Evolutionary conservation across 2,113 vertebrate genomes (phyloP).

Genomic region (Silurus glanis): DNA sequence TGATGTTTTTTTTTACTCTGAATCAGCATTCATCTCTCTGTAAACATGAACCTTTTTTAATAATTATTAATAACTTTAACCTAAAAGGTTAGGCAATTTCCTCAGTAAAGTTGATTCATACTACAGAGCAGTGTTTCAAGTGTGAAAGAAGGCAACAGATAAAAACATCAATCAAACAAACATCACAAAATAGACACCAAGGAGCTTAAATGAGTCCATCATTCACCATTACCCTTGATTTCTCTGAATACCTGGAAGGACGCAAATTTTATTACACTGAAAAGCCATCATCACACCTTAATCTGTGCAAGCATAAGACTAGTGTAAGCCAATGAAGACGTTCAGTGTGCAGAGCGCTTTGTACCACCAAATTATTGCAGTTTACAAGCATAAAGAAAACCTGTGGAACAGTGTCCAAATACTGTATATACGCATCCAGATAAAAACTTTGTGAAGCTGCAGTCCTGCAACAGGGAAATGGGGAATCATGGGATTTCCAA

Average conservation of each 20-base stretch:
- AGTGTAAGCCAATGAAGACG: conserved; percentile 4
- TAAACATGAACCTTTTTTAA: conserved; percentile 1
- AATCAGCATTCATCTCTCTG: background rate
- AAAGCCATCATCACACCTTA: conserved; percentile 40
- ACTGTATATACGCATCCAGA: conserved; percentile 35
- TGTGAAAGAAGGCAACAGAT: background rate
- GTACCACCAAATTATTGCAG: conserved; percentile 47
- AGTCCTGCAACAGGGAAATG: conserved; percentile 37
- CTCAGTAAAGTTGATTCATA: background rate
- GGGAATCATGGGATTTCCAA: conserved; percentile 54
- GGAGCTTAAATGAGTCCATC: conserved; percentile 1
- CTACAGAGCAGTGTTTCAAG: background rate
- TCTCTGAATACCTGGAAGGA: background rate
- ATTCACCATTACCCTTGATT: conserved; percentile 18
- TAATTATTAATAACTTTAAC: too few species aligned
- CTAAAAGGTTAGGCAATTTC: background rate
- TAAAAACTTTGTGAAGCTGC: conserved; percentile 51
- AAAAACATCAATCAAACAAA: background rate
- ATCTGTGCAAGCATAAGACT: conserved; percentile 20
- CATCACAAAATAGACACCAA: background rate
- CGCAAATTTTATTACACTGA: conserved; percentile 23
- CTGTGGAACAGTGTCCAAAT: conserved; percentile 55
- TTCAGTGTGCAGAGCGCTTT: conserved; percentile 40
- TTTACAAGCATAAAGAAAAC: conserved; percentile 26
- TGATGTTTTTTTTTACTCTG: background rate